Conservation (phyloP, 2,888 invertebrate genomes). For the Noctuana brunneofusca region DNA sequence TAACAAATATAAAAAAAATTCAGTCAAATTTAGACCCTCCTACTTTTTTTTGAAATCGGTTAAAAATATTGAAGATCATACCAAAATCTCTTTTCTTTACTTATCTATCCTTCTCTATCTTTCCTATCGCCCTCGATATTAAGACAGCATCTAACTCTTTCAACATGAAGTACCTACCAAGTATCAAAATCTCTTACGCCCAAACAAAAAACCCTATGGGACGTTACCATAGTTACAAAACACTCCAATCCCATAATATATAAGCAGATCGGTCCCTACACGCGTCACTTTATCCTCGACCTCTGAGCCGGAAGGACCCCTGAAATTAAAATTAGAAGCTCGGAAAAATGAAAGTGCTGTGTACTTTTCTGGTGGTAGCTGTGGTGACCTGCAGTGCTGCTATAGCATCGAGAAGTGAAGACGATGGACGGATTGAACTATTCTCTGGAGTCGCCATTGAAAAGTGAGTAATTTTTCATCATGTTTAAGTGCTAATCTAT, state of each 20-base stretch:
- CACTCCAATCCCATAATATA: slow-evolving; percentile 44
- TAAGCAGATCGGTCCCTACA: slow-evolving; percentile 40
- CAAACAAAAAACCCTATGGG: slow-evolving; percentile 24
- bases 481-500: too few relatives aligned
- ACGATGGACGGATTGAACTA: slow-evolving; percentile 65
- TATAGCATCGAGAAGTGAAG: slow-evolving; percentile 44
- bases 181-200: slow-evolving; percentile 52
- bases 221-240: slow-evolving; percentile 37
- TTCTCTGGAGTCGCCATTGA: slow-evolving; percentile 76
- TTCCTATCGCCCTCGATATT: too few relatives aligned
- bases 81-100: too few relatives aligned
- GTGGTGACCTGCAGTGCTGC: slow-evolving; percentile 67
- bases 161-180: slow-evolving; percentile 37
- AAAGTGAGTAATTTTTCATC: slow-evolving; percentile 49
- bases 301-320: slow-evolving; percentile 52
- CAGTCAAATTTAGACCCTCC: too few relatives aligned
- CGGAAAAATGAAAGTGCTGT: slow-evolving; percentile 66
- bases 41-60: too few relatives aligned
- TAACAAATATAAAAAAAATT: too few relatives aligned
- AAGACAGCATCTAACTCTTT: not conserved
- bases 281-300: slow-evolving; percentile 60
- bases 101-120: too few relatives aligned
- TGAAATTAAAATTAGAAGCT: slow-evolving; percentile 9
- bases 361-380: slow-evolving; percentile 55
- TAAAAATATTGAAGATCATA: too few relatives aligned